Evolutionary conservation across 2,888 invertebrate species (phyloP).

Genomic region (Sinodicranocentrus sp.): DNA sequence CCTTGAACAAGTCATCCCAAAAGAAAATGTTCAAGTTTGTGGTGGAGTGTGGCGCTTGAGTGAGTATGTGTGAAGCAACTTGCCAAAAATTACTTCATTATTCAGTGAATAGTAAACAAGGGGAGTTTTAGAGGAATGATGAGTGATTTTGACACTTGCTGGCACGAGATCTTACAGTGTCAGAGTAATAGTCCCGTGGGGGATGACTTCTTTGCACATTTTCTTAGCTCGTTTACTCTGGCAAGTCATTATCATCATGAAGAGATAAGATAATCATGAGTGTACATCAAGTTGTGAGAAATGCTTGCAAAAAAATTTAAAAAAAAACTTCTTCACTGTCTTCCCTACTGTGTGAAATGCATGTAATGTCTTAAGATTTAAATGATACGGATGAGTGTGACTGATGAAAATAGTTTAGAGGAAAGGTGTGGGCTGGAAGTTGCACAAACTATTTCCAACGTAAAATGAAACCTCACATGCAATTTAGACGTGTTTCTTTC

Average conservation of each 20-base stretch:
- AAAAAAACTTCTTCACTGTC: no score
- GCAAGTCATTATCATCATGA: conserved; percentile 54
- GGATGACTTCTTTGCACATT: conserved; percentile 30
- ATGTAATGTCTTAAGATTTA: background rate
- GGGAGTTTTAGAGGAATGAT: conserved; percentile 52
- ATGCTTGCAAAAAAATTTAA: conserved; percentile 9
- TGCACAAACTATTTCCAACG: background rate
- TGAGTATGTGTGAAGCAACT: conserved; percentile 38
- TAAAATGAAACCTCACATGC: no score
- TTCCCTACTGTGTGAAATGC: no score
- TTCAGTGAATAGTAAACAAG: conserved; percentile 51
- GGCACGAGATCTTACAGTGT: conserved; percentile 53
- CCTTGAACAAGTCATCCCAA: conserved; percentile 9
- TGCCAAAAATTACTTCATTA: conserved; percentile 64
- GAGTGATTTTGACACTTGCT: conserved; percentile 68
- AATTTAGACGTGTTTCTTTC: no score
- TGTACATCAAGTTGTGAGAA: conserved; percentile 47
- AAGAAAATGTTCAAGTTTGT: no score
- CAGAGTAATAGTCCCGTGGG: conserved; percentile 46
- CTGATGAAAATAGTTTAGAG: conserved; percentile 48
- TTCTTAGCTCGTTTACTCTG: conserved; percentile 50
- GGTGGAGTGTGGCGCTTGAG: no score
- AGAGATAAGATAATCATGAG: conserved; percentile 51
- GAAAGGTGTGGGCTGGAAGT: conserved; percentile 19
- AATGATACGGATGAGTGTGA: conserved; percentile 45